These are phyloP conservation scores for Virgularia gustaviana DNA, from an alignment of 92 coral and sea anemone genomes.

Conservation along the genomic window DNA sequence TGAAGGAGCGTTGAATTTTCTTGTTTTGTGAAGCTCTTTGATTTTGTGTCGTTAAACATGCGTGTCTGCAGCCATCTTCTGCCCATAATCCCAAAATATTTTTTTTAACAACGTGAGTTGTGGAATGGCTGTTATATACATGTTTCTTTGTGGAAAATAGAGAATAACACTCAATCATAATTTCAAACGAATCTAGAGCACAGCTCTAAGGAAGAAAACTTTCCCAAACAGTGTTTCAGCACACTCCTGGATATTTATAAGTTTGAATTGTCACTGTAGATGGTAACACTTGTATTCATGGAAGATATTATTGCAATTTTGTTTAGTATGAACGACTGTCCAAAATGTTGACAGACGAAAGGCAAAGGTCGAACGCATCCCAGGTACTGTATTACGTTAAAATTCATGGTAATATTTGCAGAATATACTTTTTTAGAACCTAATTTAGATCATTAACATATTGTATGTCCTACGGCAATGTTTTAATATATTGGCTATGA, in stretches of 20 bases:
- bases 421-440: too few species aligned
- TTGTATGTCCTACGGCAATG: too few species aligned
- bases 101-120: too few species aligned
- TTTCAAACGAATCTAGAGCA: background rate
- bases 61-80: too few species aligned
- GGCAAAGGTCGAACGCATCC: background rate
- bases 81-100: too few species aligned
- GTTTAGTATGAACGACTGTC: conserved; percentile 8
- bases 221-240: background rate
- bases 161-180: background rate
- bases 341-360: conserved; percentile 17
- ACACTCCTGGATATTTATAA: background rate
- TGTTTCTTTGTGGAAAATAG: too few species aligned
- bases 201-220: background rate
- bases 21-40: too few species aligned
- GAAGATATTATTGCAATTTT: background rate
- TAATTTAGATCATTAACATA: too few species aligned
- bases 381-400: background rate
- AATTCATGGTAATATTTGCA: background rate
- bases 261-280: background rate
- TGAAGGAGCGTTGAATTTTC: too few species aligned
- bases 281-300: background rate
- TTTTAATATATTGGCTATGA: too few species aligned
- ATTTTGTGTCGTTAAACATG: too few species aligned
- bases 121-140: too few species aligned